A percentile compares a stretch with the other conserved stretches of the same genome.
Conservation (phyloP, 35 echinoderm and acorn worm genomes). For the Eucidaris tribuloides region DNA sequence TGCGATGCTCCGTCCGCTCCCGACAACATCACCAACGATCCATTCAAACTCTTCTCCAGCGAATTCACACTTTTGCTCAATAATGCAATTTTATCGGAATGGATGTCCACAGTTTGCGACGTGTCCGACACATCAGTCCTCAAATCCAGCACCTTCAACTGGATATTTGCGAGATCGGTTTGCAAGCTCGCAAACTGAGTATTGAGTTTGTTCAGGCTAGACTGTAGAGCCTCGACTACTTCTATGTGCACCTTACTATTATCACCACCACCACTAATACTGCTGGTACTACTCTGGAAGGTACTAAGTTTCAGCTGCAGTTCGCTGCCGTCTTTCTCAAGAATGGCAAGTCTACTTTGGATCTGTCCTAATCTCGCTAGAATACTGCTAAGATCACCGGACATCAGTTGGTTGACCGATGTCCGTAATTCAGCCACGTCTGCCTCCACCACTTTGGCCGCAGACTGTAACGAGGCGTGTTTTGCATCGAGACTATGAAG, state of each 20-base stretch:
- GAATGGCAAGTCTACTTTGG: slow-evolving; percentile 1
- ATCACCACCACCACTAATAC: not conserved
- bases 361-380: not conserved
- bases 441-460: slow-evolving; percentile 21
- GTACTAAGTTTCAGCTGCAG: not conserved
- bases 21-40: slow-evolving; percentile 5
- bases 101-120: not conserved
- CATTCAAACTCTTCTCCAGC: slow-evolving; percentile 25
- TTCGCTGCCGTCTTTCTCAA: slow-evolving; percentile 10
- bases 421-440: slow-evolving; percentile 32
- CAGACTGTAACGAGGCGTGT: not conserved
- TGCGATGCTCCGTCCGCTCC: not conserved
- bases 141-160: slow-evolving; percentile 29
- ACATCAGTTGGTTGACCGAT: slow-evolving; percentile 5
- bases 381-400: not conserved
- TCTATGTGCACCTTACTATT: not conserved
- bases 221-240: not conserved
- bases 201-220: slow-evolving; percentile 36
- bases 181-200: slow-evolving; percentile 51
- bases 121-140: not conserved
- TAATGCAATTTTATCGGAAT: slow-evolving; percentile 5
- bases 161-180: slow-evolving; percentile 39
- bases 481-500: not conserved
- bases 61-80: slow-evolving; percentile 9
- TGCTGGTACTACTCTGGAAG: not conserved